phyloP scores from a whole-genome alignment of 2,113 vertebrate species.

The Chloropsis hardwickii region DNA sequence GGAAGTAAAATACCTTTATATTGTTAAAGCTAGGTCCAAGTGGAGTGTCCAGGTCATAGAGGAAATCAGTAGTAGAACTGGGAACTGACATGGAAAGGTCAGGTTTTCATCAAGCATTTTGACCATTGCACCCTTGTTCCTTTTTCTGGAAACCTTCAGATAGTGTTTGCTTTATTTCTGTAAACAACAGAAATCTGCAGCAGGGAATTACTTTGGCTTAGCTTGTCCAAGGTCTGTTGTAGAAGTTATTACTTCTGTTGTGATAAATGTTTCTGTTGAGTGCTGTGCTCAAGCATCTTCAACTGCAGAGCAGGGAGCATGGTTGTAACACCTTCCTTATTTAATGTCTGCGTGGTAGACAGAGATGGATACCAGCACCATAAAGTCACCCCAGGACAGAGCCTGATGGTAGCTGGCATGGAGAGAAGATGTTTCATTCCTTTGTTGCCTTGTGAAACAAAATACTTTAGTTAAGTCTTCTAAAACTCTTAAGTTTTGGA shows the following conservation, averaged over 20 bases:
- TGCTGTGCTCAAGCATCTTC: not conserved
- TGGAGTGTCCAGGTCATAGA: not conserved
- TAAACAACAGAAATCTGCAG: not conserved
- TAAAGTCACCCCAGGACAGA: not conserved
- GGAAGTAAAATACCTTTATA: not conserved
- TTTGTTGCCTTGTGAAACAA: not conserved
- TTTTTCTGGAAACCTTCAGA: not conserved
- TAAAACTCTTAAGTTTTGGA: not conserved
- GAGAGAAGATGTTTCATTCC: not conserved
- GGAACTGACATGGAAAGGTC: not conserved
- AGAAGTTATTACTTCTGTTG: not conserved
- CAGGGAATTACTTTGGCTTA: not conserved
- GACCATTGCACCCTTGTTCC: not conserved
- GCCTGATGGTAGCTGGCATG: not conserved
- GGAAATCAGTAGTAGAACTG: not conserved
- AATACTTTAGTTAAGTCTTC: not conserved
- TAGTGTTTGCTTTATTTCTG: not conserved
- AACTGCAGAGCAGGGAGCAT: not conserved
- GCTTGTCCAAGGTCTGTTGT: not conserved
- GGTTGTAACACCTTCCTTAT: not conserved
- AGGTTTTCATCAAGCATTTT: not conserved
- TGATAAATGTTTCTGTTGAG: not conserved
- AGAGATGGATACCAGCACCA: not conserved
- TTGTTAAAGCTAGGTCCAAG: not conserved
- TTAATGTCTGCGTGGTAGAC: not conserved